Conservation (phyloP, 2,113 vertebrate species). For the Leptocoma aspasia region DNA sequence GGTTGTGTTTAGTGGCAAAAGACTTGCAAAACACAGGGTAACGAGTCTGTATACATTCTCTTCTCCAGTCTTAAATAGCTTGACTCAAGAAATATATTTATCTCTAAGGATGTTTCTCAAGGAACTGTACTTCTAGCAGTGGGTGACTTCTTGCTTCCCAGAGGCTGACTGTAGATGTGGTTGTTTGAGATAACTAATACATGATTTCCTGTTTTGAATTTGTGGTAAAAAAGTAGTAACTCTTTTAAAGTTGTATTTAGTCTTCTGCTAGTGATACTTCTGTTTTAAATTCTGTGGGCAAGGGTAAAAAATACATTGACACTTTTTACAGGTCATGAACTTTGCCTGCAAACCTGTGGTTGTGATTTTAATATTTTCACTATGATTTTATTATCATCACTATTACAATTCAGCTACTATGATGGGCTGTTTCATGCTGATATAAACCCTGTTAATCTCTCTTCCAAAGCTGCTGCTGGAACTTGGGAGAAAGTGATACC, state of each 20-base stretch:
- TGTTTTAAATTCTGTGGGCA: background rate
- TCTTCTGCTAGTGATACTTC: background rate
- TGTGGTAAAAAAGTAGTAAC: background rate
- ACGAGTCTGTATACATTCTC: background rate
- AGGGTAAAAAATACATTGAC: background rate
- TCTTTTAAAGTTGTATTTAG: background rate
- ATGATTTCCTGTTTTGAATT: conserved; percentile 36
- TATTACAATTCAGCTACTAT: background rate
- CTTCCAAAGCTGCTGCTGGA: background rate
- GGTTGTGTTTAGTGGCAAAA: background rate
- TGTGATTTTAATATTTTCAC: background rate
- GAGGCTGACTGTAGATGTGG: background rate
- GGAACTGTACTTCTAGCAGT: background rate
- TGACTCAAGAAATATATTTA: background rate
- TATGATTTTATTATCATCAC: background rate
- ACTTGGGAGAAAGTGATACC: background rate
- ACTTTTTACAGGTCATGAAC: background rate
- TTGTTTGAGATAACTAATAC: conserved; percentile 4
- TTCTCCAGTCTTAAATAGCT: background rate
- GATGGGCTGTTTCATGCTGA: background rate
- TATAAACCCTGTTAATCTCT: background rate
- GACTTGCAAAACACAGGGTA: background rate
- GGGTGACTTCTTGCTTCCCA: background rate
- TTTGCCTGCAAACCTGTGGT: background rate
- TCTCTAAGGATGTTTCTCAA: background rate